These are phyloP conservation scores for Himalopsyche anomala DNA, from an alignment of 2,888 invertebrate genomes.

Conservation along the genomic window DNA sequence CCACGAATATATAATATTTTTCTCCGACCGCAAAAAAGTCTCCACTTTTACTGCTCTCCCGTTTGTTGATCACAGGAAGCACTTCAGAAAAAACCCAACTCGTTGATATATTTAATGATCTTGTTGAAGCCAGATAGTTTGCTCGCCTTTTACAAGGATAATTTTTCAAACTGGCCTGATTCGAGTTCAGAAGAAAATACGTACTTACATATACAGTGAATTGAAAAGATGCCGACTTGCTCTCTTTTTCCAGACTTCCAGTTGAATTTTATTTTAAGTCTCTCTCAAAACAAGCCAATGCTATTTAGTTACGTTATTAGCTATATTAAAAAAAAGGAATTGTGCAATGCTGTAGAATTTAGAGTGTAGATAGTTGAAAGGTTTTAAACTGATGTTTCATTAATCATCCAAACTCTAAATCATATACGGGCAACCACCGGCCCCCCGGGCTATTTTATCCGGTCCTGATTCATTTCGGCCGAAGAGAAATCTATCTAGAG, in stretches of 20 bases:
- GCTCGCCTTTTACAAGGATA: background rate
- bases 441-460: no score
- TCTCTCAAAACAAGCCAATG: background rate
- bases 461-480: no score
- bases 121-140: background rate
- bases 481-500: no score
- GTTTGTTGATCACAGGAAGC: slow-evolving; percentile 1
- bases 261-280: background rate
- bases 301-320: background rate
- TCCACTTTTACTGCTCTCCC: background rate
- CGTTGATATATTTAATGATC: background rate
- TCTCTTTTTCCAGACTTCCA: slow-evolving; percentile 5
- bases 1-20: background rate
- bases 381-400: background rate
- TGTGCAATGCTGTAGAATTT: background rate
- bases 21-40: background rate
- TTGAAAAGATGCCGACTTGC: background rate
- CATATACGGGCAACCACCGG: no score
- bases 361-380: background rate
- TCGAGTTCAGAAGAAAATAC: background rate
- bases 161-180: slow-evolving; percentile 7
- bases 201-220: background rate
- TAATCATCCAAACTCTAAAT: no score
- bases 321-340: background rate
- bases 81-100: background rate